Evolutionary conservation across 2,797 vertebrate species (phyloP).

Genomic region (Hemibagrus guttatus): DNA sequence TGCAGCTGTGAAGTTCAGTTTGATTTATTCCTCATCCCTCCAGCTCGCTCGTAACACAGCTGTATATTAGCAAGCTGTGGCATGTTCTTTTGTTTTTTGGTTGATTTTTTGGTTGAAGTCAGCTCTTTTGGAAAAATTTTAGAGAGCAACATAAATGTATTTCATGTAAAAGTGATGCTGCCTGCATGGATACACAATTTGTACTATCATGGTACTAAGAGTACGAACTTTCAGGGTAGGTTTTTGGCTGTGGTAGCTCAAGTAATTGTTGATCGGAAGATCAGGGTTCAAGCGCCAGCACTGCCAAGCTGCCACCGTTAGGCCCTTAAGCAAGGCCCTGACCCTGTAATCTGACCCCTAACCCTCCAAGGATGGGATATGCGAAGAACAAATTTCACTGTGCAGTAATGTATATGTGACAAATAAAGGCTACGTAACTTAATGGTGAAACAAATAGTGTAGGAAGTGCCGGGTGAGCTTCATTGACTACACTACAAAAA

Average conservation of each 20-base stretch:
- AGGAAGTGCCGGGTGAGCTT: background rate
- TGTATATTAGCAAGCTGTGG: background rate
- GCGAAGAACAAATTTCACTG: too few relatives aligned
- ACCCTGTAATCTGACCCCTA: too few relatives aligned
- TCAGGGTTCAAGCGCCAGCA: too few relatives aligned
- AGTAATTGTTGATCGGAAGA: too few relatives aligned
- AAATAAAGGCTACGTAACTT: too few relatives aligned
- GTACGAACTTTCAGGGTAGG: too few relatives aligned
- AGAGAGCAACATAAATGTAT: background rate
- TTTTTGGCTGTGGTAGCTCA: too few relatives aligned
- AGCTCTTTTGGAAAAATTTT: background rate
- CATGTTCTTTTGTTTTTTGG: background rate
- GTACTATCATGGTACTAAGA: background rate
- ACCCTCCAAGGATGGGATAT: too few relatives aligned
- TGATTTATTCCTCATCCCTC: slow-evolving; percentile 19
- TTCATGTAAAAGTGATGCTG: background rate
- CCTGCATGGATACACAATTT: background rate
- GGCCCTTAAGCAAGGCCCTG: too few relatives aligned
- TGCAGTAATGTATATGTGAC: too few relatives aligned
- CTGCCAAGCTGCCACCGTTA: too few relatives aligned
- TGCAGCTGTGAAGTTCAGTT: background rate
- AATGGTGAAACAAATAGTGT: background rate
- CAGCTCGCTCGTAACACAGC: background rate
- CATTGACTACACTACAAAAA: background rate
- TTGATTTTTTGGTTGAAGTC: background rate